Evolutionary conservation across 2,113 vertebrate species (phyloP).

Genomic region (Platysternon megacephalum): DNA sequence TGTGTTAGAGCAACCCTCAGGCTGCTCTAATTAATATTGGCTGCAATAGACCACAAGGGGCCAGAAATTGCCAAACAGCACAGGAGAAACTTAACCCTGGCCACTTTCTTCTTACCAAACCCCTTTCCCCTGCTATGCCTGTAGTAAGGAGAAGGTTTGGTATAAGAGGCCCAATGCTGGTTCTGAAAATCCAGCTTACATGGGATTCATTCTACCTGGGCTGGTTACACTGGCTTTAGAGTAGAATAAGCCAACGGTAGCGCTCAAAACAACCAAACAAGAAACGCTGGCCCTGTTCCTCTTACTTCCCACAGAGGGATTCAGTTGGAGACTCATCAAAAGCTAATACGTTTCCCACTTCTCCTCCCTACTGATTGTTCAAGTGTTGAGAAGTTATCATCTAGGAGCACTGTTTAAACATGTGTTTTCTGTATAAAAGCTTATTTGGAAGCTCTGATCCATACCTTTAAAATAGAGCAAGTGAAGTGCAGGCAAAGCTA

Average conservation of each 20-base stretch:
- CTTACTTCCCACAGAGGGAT: slow-evolving; percentile 59
- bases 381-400: slow-evolving; percentile 67
- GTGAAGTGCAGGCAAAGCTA: not conserved
- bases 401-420: slow-evolving; percentile 44
- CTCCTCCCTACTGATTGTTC: not conserved
- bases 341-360: slow-evolving; percentile 62
- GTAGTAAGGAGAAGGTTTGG: not conserved
- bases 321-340: slow-evolving; percentile 72
- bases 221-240: not conserved
- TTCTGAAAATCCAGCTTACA: not conserved
- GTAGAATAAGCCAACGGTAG: not conserved
- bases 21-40: not conserved
- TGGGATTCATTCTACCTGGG: not conserved
- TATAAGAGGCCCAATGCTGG: not conserved
- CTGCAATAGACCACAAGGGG: accelerated
- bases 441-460: slow-evolving; percentile 3
- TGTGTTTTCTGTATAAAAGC: slow-evolving; percentile 19
- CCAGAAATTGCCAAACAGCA: not conserved
- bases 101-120: not conserved
- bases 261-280: slow-evolving; percentile 56
- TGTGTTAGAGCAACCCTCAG: accelerated
- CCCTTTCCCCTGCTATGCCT: not conserved
- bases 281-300: slow-evolving; percentile 64
- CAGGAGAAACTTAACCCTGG: not conserved
- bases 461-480: not conserved